These are phyloP conservation scores for Erinaceus europaeus DNA, from an alignment of 2,113 vertebrate species.

Conservation along the genomic window DNA sequence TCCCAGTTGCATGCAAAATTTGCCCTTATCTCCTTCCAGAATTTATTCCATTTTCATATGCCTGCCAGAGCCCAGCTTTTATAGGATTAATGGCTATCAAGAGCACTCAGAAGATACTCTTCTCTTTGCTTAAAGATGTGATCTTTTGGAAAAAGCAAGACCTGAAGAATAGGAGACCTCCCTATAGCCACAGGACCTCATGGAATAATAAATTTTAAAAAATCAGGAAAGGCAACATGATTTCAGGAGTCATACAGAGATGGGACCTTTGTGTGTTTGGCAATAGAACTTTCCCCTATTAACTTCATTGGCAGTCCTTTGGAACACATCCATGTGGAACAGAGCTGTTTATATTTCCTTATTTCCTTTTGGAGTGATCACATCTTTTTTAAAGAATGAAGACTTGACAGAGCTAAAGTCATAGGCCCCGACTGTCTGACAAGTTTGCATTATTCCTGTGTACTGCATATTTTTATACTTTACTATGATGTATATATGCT, in stretches of 20 bases:
- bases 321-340: background rate
- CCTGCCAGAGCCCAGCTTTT: background rate
- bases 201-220: background rate
- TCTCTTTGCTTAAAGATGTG: background rate
- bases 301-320: background rate
- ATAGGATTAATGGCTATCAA: background rate
- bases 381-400: background rate
- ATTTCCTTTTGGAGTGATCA: background rate
- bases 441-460: background rate
- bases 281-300: background rate
- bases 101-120: background rate
- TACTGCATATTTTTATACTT: background rate
- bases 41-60: background rate
- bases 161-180: background rate
- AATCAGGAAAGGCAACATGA: background rate
- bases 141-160: slow-evolving; percentile 7
- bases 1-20: background rate
- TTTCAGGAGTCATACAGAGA: background rate
- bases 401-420: background rate
- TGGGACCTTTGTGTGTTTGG: background rate
- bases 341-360: background rate
- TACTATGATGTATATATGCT: background rate
- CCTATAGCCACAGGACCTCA: background rate
- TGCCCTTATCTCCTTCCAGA: background rate
- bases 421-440: background rate